phyloP scores from a whole-genome alignment of 2,113 vertebrate species.

The Cichladusa arquata region DNA sequence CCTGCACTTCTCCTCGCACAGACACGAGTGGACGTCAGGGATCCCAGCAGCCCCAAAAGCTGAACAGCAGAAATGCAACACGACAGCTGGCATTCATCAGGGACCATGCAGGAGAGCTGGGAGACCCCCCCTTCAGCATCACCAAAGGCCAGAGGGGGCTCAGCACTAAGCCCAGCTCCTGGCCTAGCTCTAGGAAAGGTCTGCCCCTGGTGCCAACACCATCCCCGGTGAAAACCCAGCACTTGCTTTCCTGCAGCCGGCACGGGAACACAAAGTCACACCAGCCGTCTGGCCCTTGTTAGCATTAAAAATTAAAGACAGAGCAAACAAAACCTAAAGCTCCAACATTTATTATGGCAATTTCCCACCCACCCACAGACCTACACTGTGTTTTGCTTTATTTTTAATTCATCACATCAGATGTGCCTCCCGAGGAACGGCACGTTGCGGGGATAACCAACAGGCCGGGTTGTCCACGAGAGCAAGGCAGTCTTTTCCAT shows the following conservation, averaged over 20 bases:
- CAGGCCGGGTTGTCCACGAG: constrained; percentile 48
- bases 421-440: constrained; percentile 71
- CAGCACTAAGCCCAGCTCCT: background rate
- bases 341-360: constrained; percentile 84
- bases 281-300: constrained; percentile 39
- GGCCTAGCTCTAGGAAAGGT: constrained; percentile 25
- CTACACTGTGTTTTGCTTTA: constrained; percentile 41
- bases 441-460: constrained; percentile 72
- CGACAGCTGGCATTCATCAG: constrained; percentile 47
- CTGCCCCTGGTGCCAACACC: background rate
- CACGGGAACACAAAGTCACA: constrained; percentile 37
- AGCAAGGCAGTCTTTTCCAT: constrained; percentile 62
- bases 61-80: constrained; percentile 62
- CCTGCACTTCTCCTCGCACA: accelerated
- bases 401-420: constrained; percentile 56
- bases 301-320: constrained; percentile 74
- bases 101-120: constrained; percentile 39
- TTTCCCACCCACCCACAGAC: constrained; percentile 48
- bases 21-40: background rate
- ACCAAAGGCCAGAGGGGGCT: constrained; percentile 18
- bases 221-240: background rate
- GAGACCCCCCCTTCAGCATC: constrained; percentile 47
- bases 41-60: constrained; percentile 15
- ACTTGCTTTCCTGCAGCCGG: background rate
- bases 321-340: constrained; percentile 79